These are phyloP conservation scores for Malacoraja senta DNA, from an alignment of 2,797 vertebrate genomes.

Conservation along the genomic window DNA sequence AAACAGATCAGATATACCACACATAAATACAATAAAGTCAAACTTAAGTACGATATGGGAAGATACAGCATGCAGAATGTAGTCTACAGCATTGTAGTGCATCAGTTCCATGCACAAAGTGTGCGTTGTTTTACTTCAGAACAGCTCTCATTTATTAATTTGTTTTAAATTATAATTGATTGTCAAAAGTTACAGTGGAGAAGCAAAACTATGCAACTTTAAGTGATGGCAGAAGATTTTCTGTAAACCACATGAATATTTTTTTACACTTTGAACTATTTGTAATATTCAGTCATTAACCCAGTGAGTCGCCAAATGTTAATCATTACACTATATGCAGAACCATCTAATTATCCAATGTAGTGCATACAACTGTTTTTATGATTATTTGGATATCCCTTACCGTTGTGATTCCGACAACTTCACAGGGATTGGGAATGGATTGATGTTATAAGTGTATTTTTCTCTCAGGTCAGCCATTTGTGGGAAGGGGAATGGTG, in stretches of 20 bases:
- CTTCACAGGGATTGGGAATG: conserved; percentile 84
- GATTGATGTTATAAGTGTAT: conserved; percentile 97
- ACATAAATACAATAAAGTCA: no score
- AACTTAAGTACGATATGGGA: no score
- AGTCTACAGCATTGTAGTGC: no score
- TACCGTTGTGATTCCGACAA: conserved; percentile 62
- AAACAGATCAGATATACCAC: no score
- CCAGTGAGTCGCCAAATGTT: neutral
- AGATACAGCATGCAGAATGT: no score
- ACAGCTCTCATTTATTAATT: neutral
- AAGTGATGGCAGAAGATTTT: neutral
- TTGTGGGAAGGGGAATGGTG: conserved; percentile 91
- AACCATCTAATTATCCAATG: neutral
- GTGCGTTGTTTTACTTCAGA: neutral
- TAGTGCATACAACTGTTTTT: neutral
- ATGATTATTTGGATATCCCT: conserved; percentile 42
- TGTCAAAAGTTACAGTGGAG: neutral
- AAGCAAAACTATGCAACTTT: neutral
- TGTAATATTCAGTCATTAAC: neutral
- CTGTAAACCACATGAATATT: neutral
- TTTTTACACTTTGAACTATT: neutral
- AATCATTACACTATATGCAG: neutral
- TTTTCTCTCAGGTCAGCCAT: conserved; percentile 92
- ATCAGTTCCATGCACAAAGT: no score
- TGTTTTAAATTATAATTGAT: neutral